These are phyloP conservation scores for Acropora tenuis DNA, from an alignment of 64 coral and sea anemone species.

Conservation along the genomic window DNA sequence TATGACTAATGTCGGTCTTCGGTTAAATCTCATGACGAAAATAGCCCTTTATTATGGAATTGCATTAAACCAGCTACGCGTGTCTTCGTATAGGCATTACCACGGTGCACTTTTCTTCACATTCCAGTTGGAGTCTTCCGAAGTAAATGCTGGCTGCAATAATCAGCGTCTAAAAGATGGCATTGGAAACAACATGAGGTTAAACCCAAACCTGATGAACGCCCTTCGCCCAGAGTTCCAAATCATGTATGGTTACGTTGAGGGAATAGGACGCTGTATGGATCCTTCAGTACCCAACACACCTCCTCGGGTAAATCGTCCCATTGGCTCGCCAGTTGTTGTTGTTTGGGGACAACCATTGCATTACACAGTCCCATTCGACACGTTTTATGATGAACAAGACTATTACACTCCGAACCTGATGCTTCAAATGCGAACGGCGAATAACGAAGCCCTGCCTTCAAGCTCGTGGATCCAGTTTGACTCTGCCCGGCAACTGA, in stretches of 20 bases:
- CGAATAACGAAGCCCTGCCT: background rate
- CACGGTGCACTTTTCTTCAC: slow-evolving; percentile 42
- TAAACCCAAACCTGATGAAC: slow-evolving; percentile 16
- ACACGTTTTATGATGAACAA: slow-evolving; percentile 53
- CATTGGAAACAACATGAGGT: slow-evolving; percentile 32
- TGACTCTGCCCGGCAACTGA: slow-evolving; percentile 6
- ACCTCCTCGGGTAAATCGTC: background rate
- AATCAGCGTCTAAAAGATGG: slow-evolving; percentile 12
- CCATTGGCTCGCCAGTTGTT: background rate
- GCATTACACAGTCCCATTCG: slow-evolving; percentile 24
- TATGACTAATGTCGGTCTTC: slow-evolving; percentile 44
- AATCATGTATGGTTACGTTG: slow-evolving; percentile 19
- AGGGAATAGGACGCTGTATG: background rate
- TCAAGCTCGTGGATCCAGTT: slow-evolving; percentile 56
- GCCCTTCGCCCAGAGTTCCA: slow-evolving; percentile 12
- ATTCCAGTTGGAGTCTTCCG: slow-evolving; percentile 53
- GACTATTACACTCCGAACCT: slow-evolving; percentile 37
- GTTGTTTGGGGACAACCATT: slow-evolving; percentile 30
- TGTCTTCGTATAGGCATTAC: slow-evolving; percentile 5
- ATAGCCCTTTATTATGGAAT: slow-evolving; percentile 49
- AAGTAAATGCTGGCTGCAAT: slow-evolving; percentile 19
- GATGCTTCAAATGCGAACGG: slow-evolving; percentile 44
- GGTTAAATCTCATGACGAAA: slow-evolving; percentile 48
- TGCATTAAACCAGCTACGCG: slow-evolving; percentile 20
- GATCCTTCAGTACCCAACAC: background rate